A percentile compares a stretch with the other conserved stretches of the same genome.
Evolutionary conservation across 2,113 vertebrate genomes (phyloP).

Genomic region (Cynopterus brachyotis): DNA sequence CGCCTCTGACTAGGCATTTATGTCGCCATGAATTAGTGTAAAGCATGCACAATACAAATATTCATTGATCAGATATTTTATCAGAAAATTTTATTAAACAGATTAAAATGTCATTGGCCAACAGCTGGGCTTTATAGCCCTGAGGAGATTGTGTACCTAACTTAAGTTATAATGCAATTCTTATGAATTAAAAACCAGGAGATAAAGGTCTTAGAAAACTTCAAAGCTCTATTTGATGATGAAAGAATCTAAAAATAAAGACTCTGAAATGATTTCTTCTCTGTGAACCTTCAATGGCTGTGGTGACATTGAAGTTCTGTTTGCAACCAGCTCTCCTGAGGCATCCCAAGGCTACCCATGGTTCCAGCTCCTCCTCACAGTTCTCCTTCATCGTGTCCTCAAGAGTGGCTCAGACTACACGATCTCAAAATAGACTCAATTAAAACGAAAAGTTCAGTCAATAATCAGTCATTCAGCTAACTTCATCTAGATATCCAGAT

Average conservation of each 20-base stretch:
- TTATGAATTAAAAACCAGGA: constrained; percentile 44
- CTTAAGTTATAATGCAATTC: constrained; percentile 56
- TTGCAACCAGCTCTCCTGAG: background rate
- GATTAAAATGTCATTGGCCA: constrained; percentile 44
- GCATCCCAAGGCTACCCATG: background rate
- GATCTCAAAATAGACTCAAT: background rate
- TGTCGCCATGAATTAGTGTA: background rate
- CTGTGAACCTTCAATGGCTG: background rate
- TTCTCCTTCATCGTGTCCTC: background rate
- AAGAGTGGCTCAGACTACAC: background rate
- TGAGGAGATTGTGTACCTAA: constrained; percentile 54
- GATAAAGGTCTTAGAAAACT: constrained; percentile 47
- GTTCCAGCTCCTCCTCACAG: rapidly evolving
- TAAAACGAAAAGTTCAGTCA: constrained; percentile 11
- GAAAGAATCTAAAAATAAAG: background rate
- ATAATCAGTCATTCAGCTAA: background rate
- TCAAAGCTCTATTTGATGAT: background rate
- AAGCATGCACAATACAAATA: background rate
- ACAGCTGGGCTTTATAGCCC: constrained; percentile 25
- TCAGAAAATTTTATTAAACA: constrained; percentile 52
- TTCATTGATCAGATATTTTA: constrained; percentile 60
- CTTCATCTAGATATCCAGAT: background rate
- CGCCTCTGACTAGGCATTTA: background rate
- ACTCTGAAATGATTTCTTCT: background rate
- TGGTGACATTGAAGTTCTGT: background rate